These are phyloP conservation scores for Vireo altiloquus DNA, from an alignment of 2,113 vertebrate genomes.

Conservation along the genomic window DNA sequence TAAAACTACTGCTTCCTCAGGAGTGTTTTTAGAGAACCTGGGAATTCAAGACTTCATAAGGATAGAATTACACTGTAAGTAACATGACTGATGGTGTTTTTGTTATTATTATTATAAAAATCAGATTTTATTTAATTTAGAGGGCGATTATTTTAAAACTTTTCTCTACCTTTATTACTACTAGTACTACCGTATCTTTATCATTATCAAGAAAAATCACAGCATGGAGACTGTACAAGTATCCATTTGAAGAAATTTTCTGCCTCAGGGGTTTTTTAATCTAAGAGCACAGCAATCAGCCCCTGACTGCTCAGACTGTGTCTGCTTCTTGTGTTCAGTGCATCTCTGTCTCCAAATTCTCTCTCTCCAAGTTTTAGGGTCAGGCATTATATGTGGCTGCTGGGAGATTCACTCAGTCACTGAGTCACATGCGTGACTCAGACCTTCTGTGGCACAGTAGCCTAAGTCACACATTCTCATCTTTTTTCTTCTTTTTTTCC, in stretches of 20 bases:
- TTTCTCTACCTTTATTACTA: background rate
- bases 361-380: background rate
- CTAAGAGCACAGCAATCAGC: background rate
- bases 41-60: constrained; percentile 96
- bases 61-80: constrained; percentile 93
- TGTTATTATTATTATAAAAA: background rate
- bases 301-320: background rate
- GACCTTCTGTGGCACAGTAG: background rate
- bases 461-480: background rate
- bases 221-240: background rate
- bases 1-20: constrained; percentile 90
- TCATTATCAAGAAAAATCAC: background rate
- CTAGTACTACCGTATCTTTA: background rate
- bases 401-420: background rate
- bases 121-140: background rate
- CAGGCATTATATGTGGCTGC: background rate
- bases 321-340: background rate
- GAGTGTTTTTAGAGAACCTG: constrained; percentile 94
- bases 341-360: background rate
- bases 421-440: background rate
- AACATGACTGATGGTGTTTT: background rate
- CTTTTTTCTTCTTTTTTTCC: fast-evolving
- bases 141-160: background rate
- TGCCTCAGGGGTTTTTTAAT: background rate
- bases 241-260: background rate